Base-by-base conservation (phyloP, 2,888 invertebrate genomes). In the Acleris laterana region DNA sequence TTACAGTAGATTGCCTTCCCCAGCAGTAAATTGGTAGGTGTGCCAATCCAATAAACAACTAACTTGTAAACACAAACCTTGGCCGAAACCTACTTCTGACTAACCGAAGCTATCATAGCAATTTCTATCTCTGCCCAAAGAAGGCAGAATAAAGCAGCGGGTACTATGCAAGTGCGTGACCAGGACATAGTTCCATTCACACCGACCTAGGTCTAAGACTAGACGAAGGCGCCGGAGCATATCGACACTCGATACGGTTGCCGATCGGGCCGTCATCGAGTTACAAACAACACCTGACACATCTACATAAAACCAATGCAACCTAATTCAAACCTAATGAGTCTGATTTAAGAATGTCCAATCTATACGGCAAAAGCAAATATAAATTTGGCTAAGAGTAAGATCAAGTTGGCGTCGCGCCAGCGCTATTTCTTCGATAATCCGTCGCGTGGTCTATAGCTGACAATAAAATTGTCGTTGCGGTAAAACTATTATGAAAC, bases 201-300 rank as follows among this genome's bases (percentile, higher is more conserved):
- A 81, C 72, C 73, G 20, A 58, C 62, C 64, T 68, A 62, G 62
- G 66, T 62, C 61, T 48, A n/a, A 60, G 64, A 42, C 64, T 61
- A 66, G 66, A 65, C 65, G 69, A 65, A 72, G 70, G 79, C 82
- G 78, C 71, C 74, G 81, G 78, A 81, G 82, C 87, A 85, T 84
- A 87, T 89, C 89, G 88, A 76, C 72, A 85, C 79, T 77, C 79
- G 90, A 89, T 82, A 87, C 85, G 85, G 80, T 80, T 72, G 79
- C 74, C 80, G 84, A 81, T 81, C 82, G 77, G 76, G 70, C 74
- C 72, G 73, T 86, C 85, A 81, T 88, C 86, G 71, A 75, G 81
- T 88, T 88, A 84, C 88, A 71, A 63, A 65, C 66, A 58, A 3
- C 28, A 76, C 77, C 71, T 75, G 72, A 38, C 16, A 42, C 46